Evolutionary conservation across 2,113 vertebrate species (phyloP), one percentile per base, ranked within the genome.

Genomic region (Epinephelus cyanopodus): DNA sequence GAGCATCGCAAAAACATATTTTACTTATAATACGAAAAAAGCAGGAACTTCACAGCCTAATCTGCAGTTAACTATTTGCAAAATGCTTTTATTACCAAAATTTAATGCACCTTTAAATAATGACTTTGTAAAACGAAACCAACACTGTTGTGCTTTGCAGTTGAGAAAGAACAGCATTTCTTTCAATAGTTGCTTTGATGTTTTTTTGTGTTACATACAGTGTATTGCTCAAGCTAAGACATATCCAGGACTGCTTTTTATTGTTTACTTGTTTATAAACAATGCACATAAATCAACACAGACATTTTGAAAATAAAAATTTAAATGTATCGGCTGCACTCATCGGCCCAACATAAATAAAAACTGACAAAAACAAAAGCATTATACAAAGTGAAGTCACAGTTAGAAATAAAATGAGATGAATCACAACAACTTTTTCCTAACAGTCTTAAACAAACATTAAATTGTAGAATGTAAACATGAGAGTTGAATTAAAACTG

Each of bases 231-330:
- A 37, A 64, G 8, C 7, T 2, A 15, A 65, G n/a, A 48, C 6
- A 33, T 15, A 5, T 37, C 45, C 18, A 29, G 15, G n/a, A 18
- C 19, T 62, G 5, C 11, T 21, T 57, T 37, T 21, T n/a, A 48
- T 74, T 61, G 56, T 29, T 56, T 39, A 10, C 7, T 17, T 69
- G 12, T 10, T 45, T 29, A 29, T 47, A 29, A 23, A 29, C 0
- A 64, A 4, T 12, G 33, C 27, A n/a, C 27, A 52, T 81, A 39
- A 62, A 67, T 77, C 47, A 42, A 21, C 37, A 29, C n/a, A n/a
- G 61, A 58, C 61, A 61, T 79, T 76, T 71, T 7, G 27, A 61
- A 66, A 67, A 18, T 68, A 3, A 21, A 3, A 21, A 11, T 47
- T 6, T 48, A 53, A 75, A 70, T 45, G 2, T 58, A 39, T 45